Percentiles rank a stretch among this genome's conserved stretches.
phyloP scores from a whole-genome alignment of 2,113 vertebrate genomes.

The Cnemophilus loriae region DNA sequence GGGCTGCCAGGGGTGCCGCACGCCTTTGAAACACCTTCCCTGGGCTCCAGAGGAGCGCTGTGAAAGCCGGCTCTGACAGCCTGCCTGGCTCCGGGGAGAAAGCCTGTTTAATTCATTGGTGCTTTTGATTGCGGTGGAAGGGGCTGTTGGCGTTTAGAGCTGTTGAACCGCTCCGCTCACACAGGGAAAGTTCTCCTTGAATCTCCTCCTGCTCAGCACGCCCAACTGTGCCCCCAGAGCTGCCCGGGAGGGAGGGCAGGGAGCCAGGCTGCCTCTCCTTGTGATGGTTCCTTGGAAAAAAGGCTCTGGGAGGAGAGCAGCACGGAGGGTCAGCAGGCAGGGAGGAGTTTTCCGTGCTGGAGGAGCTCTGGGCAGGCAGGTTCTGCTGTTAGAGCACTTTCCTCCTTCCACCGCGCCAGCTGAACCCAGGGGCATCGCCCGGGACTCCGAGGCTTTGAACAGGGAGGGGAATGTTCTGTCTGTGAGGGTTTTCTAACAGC shows the following conservation, averaged over 20 bases:
- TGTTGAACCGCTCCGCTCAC: accelerated
- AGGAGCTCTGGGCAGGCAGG: too few relatives aligned
- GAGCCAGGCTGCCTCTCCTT: not conserved
- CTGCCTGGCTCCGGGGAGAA: not conserved
- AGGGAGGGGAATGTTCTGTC: not conserved
- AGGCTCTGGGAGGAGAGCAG: not conserved
- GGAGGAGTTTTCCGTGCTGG: not conserved
- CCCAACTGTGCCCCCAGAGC: not conserved
- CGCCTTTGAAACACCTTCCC: not conserved
- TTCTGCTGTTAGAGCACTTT: not conserved
- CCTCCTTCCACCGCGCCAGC: not conserved
- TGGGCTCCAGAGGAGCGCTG: accelerated
- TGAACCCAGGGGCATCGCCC: not conserved
- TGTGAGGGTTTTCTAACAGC: not conserved
- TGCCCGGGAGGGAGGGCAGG: not conserved
- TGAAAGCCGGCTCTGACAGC: accelerated
- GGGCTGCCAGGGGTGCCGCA: accelerated
- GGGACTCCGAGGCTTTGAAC: not conserved
- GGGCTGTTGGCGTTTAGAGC: not conserved
- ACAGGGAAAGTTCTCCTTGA: not conserved
- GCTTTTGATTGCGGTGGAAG: not conserved
- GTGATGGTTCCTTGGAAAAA: not conserved
- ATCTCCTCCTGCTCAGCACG: not conserved
- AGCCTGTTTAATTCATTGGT: not conserved
- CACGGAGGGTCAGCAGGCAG: not conserved